Base-by-base conservation (phyloP, 2,888 invertebrate species). In the Tyria jacobaeae region DNA sequence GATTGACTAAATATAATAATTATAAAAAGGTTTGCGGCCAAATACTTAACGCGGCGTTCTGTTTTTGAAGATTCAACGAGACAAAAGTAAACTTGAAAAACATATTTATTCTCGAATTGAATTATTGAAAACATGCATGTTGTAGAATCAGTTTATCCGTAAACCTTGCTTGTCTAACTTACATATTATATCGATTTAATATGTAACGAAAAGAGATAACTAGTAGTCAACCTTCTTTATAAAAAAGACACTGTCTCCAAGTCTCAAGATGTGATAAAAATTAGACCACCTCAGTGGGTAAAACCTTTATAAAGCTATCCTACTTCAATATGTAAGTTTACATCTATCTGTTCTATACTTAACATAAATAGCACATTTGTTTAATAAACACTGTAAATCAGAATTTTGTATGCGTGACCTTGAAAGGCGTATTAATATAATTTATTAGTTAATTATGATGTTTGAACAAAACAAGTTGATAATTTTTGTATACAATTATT, bases 391-490 rank as follows among this genome's bases (percentile, higher is more conserved):
- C 21, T 21, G 17, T 10, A 52, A 31, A 12, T 48, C 27, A 17
- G 51, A 24, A 17, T 50, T 44, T 48, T 60, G 48, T 60, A 57
- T 34, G 47, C 52, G 25, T 66, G 60, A 10, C 24, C 21, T 50
- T 14, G 7, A 6, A 58, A 50, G 60, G 54, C 37, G 73, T 73
- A 70, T 66, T 58, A 63, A 57, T 57, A n/a, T 73, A 70, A 73
- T 73, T 73, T 73, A 73, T 73, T 73, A 68, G 70, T 62, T 60
- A 57, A 72, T 58, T 65, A n/a, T 63, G 2, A 61, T 68, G 59
- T 1, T n/a, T 70, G 62, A 25, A 27, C 48, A 21, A 24, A 35
- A 53, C 25, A 17, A 4, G 7, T 34, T 14, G 15, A 44, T 37
- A 21, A 10, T 24, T 62, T 69, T 59, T 67, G 62, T 67, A 39